Percentiles rank a stretch among this genome's conserved stretches.
phyloP scores from a whole-genome alignment of 2,888 invertebrate genomes.

The Acrobasis consociella region DNA sequence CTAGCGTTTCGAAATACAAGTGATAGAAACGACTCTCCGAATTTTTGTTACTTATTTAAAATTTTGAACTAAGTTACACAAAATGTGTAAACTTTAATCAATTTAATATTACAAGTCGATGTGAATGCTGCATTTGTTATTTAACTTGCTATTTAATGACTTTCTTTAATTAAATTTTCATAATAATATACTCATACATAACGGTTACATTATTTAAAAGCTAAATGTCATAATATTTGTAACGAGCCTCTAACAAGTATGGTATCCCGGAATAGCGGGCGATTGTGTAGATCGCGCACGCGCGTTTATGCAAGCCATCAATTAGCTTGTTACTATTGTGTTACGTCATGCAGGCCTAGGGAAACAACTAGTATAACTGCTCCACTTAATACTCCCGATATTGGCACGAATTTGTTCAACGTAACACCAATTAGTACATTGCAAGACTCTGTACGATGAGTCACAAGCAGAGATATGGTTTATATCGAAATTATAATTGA shows the following conservation, averaged over 20 bases:
- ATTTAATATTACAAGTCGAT: too few relatives aligned
- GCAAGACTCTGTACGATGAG: slow-evolving; percentile 33
- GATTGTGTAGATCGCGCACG: slow-evolving; percentile 59
- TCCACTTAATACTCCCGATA: slow-evolving; percentile 51
- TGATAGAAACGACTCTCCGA: too few relatives aligned
- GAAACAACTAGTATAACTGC: slow-evolving; percentile 54
- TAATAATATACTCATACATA: too few relatives aligned
- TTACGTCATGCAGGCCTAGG: slow-evolving; percentile 64
- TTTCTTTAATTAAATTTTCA: too few relatives aligned
- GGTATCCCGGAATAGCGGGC: slow-evolving; percentile 65
- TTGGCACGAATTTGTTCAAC: slow-evolving; percentile 49
- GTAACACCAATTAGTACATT: slow-evolving; percentile 48
- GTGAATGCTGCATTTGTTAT: too few relatives aligned
- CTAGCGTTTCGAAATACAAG: too few relatives aligned
- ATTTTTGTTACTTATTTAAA: too few relatives aligned
- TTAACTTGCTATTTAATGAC: too few relatives aligned
- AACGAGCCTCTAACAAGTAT: slow-evolving; percentile 38
- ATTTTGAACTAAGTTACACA: too few relatives aligned
- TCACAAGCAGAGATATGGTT: too few relatives aligned
- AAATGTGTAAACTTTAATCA: too few relatives aligned
- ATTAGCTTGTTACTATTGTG: slow-evolving; percentile 72
- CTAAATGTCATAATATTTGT: slow-evolving; percentile 39
- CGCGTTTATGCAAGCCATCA: slow-evolving; percentile 75
- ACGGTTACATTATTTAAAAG: background rate
- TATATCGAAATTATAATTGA: too few relatives aligned